A percentile compares a stretch with the other conserved stretches of the same genome.
These are phyloP conservation scores for Castor canadensis DNA, from an alignment of 2,113 vertebrate species.

Conservation along the genomic window DNA sequence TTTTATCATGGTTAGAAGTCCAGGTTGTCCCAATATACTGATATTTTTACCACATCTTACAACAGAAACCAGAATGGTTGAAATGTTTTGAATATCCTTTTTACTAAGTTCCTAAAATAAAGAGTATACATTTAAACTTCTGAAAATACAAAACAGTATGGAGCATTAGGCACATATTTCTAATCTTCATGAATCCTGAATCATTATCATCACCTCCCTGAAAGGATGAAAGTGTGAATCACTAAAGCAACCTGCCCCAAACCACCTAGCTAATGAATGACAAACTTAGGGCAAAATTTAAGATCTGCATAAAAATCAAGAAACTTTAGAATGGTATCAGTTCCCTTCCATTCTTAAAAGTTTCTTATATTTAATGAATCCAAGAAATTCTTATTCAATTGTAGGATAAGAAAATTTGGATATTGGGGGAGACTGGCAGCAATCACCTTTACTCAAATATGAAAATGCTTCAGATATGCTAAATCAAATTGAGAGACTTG, in stretches of 20 bases:
- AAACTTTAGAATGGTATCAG: not conserved
- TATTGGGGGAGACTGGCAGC: not conserved
- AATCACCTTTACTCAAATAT: not conserved
- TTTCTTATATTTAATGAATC: not conserved
- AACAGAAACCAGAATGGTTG: slow-evolving; percentile 85
- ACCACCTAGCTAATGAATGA: not conserved
- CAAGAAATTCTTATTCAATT: slow-evolving; percentile 19
- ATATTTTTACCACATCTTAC: slow-evolving; percentile 88
- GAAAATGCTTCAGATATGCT: not conserved
- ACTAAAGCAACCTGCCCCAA: not conserved
- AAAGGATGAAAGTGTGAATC: not conserved
- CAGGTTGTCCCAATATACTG: slow-evolving; percentile 85
- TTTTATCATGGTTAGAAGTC: slow-evolving; percentile 86
- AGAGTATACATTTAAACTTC: slow-evolving; percentile 60
- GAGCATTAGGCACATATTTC: not conserved
- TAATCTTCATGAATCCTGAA: not conserved
- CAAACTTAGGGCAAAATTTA: not conserved
- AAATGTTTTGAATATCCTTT: slow-evolving; percentile 83
- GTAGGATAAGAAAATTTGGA: not conserved
- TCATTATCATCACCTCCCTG: not conserved
- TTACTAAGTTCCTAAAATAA: slow-evolving; percentile 89
- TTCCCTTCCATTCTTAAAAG: not conserved
- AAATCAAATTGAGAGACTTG: not conserved
- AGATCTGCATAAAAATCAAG: not conserved
- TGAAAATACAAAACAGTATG: not conserved